phyloP scores from a whole-genome alignment of 2,797 vertebrate genomes.

The Phrynocephalus forsythii region DNA sequence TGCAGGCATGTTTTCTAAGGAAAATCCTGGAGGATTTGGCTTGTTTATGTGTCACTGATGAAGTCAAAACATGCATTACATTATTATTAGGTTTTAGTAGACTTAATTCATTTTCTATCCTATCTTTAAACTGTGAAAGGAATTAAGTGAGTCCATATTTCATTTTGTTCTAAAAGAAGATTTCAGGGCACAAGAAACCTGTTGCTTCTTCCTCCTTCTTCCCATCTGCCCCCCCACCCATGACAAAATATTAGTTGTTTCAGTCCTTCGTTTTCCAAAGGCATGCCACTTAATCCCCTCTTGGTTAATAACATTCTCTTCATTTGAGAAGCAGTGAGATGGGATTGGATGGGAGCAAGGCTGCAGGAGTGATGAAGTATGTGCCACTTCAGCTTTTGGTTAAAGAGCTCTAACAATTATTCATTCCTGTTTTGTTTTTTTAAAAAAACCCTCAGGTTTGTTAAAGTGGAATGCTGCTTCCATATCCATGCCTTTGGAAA shows the following conservation, averaged over 20 bases:
- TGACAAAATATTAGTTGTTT: not conserved
- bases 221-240: not conserved
- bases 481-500: no score
- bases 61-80: conserved; percentile 2
- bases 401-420: not conserved
- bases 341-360: not conserved
- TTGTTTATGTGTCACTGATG: conserved; percentile 14
- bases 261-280: conserved; percentile 12
- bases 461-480: no score
- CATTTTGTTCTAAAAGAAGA: not conserved
- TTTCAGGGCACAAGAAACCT: not conserved
- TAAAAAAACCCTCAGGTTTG: no score
- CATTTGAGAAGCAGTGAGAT: not conserved
- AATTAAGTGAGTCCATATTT: conserved; percentile 17
- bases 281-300: not conserved
- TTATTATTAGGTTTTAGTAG: conserved; percentile 33
- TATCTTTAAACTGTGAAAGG: not conserved
- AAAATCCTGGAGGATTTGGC: conserved; percentile 8
- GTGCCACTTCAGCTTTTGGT: not conserved
- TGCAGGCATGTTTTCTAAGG: not conserved
- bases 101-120: not conserved
- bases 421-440: not conserved
- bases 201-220: not conserved
- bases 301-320: not conserved
- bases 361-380: not conserved